phyloP scores from a whole-genome alignment of 2,797 vertebrate genomes.

The Melanotaenia maccullochi region DNA sequence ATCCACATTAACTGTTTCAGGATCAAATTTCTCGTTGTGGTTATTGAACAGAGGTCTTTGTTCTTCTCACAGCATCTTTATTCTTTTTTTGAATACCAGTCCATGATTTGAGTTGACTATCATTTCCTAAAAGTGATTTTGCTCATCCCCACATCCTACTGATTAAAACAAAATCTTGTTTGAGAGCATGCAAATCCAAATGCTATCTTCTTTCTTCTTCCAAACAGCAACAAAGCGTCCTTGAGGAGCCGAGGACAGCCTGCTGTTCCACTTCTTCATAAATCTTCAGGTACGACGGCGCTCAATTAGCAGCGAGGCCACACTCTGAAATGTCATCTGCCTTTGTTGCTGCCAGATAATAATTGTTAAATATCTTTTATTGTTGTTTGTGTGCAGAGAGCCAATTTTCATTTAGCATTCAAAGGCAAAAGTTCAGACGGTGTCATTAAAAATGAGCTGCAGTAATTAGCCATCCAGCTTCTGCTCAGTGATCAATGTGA shows the following conservation, averaged over 20 bases:
- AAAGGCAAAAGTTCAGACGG: conserved; percentile 43
- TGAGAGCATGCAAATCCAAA: conserved; percentile 5
- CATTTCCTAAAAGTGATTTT: not conserved
- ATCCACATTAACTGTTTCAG: conserved; percentile 7
- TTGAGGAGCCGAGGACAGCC: conserved; percentile 33
- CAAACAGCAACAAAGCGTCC: conserved; percentile 26
- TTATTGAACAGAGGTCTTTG: not conserved
- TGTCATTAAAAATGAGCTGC: conserved; percentile 37
- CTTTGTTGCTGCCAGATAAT: conserved; percentile 62
- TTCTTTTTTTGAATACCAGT: not conserved
- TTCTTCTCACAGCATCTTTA: not conserved
- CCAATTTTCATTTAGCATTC: conserved; percentile 47
- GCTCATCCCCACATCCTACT: no score
- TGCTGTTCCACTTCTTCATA: conserved; percentile 36
- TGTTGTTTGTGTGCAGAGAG: conserved; percentile 52
- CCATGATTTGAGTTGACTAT: not conserved
- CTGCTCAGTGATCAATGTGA: conserved; percentile 31
- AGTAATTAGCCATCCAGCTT: conserved; percentile 42
- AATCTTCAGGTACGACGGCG: conserved; percentile 58
- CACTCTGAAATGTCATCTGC: conserved; percentile 60
- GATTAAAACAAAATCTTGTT: not conserved
- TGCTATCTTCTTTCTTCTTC: conserved; percentile 17
- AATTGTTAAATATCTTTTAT: conserved; percentile 65
- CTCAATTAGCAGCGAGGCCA: conserved; percentile 60
- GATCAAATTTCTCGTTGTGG: not conserved